These are phyloP conservation scores for Theonella swinhoei DNA, from an alignment of 37 sponge, comb jelly and placozoan genomes.

Conservation along the genomic window DNA sequence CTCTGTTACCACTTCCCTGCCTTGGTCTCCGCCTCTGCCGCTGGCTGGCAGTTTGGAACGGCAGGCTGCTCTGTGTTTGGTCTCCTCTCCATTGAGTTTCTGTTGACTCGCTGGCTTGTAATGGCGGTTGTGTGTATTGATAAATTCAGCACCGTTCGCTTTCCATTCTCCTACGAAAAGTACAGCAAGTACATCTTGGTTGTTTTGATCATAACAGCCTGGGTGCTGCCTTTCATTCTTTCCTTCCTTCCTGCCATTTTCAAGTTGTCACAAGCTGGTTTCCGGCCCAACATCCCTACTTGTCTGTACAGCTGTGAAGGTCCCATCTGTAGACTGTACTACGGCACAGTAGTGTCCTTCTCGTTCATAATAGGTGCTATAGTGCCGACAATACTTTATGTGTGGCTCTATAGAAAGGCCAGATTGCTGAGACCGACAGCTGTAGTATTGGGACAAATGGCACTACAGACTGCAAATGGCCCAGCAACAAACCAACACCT, in stretches of 20 bases:
- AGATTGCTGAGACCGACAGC: background rate
- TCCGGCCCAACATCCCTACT: conserved; percentile 15
- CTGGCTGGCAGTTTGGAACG: conserved; percentile 14
- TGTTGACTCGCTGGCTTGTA: conserved; percentile 31
- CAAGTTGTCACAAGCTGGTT: background rate
- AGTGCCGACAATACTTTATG: conserved; percentile 27
- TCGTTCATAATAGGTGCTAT: conserved; percentile 16
- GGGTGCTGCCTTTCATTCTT: conserved; percentile 21
- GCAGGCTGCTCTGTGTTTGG: conserved; percentile 26
- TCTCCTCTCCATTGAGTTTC: conserved; percentile 8
- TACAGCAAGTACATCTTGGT: conserved; percentile 25
- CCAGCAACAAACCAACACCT: background rate
- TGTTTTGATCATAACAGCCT: conserved; percentile 4
- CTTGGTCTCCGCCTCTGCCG: background rate
- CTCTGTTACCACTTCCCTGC: conserved; percentile 13
- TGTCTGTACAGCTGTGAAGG: background rate
- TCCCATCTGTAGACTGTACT: conserved; percentile 5
- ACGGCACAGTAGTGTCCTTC: background rate
- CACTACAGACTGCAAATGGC: background rate
- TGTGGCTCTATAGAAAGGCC: conserved; percentile 9
- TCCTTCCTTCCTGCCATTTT: background rate
- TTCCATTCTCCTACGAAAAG: conserved; percentile 31
- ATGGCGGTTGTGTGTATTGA: conserved; percentile 37
- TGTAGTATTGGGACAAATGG: background rate
- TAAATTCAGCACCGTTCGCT: conserved; percentile 29